Base-by-base conservation (phyloP, 2,113 vertebrate genomes). In the Eulemur rufifrons region DNA sequence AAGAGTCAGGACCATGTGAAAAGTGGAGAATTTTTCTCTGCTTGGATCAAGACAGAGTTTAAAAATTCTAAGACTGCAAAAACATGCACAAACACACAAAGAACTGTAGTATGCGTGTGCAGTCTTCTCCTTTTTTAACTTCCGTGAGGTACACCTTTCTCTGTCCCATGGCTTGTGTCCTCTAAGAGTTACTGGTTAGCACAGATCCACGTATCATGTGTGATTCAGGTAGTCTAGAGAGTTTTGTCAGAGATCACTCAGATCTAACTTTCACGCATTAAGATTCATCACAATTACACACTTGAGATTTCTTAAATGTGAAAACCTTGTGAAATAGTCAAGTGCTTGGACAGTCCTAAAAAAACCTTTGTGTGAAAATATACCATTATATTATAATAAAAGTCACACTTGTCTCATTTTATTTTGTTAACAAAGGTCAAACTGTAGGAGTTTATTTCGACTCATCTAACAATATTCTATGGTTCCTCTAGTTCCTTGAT, bases 151-250 rank as follows among this genome's bases (percentile, higher is more conserved):
- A 47, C 45, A 50, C 66, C 12, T 7, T 17, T 25, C 50, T 34
- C 77, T 56, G 84, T 59, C 29, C 64, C 27, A 4, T 1, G 25
- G 32, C 8, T 1, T 12, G 80, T 34, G 25, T 77, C 15, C 71
- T 11, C 27, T 2, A 61, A 54, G 52, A 69, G 69, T 45, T 61
- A 47, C 68, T 6, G 14, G 68, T 15, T 20, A 69, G 27, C 45
- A 23, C 61, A 47, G n/a, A 63, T n/a, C 80, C 42, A 25, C 0
- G 0, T 0, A 3, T 34, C 82, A 32, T 0, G 5, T 0, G 3
- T 37, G 42, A n/a, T 13, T 17, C 21, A n/a, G 15, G 54, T n/a
- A 23, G 39, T 64, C 50, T 18, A 20, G 7, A 17, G 10, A 59
- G 50, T 37, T 45, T 32, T 2, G 0, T 27, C 82, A 68, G 12